Base-by-base conservation (phyloP, 2,888 invertebrate species). In the Amaurobius ferox region DNA sequence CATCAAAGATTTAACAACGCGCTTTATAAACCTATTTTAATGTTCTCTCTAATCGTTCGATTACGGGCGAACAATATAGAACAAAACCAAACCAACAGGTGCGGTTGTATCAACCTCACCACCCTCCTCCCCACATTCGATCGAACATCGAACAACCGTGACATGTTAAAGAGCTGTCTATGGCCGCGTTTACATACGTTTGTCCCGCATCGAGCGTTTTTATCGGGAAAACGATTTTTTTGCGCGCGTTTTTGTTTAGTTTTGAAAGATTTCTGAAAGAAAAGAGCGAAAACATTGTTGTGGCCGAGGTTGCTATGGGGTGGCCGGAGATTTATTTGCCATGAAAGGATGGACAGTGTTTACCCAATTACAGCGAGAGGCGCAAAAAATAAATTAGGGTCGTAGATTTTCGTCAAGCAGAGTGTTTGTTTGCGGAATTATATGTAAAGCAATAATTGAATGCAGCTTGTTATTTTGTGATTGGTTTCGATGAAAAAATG, bases 91-190 rank as follows among this genome's bases (percentile, higher is more conserved):
- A 23, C 55, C 55, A 23, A 55, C 55, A 55, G 55, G 23, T 55
- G 55, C 55, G 55, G 55, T 55, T 3, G 23, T 23, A n/a, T 55
- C 55, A 55, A 23, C 55, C 16, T 30, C 79, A 30, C 23, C 39
- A 13, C 30, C 30, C 62, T 70, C 23, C 19, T 29, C 28, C 44
- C 26, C 40, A 55, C 19, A n/a, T 29, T 16, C 55, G 55, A 62
- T 55, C 29, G 28, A 73, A 55, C 32, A 62, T 55, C 29, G 28
- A 73, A 55, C 32, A 61, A 2, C 29, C 30, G 26, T 66, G 81
- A 83, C 81, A 76, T 32, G 76, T 76, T 83, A 76, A 83, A 83
- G 67, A 83, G 81, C 70, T 64, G 83, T 85, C 77, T 66, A 66
- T 28, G 19, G 48, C 40, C 48, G 39, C n/a, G 72, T 81, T 81